Conservation (phyloP, 1,140 invertebrate genomes). For the Drosophila baimaii region DNA sequence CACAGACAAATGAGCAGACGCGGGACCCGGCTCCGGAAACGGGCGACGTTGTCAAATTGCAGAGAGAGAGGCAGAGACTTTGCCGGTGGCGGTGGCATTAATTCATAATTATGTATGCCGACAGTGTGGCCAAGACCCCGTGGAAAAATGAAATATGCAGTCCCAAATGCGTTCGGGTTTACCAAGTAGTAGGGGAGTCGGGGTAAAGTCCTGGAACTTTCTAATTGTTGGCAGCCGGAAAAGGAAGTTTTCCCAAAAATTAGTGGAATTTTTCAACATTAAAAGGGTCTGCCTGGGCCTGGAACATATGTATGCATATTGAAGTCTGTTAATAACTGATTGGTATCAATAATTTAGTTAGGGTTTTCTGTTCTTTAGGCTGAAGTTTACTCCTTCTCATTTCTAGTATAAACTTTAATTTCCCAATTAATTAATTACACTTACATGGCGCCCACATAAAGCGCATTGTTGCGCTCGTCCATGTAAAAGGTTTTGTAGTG, state of each 20-base stretch:
- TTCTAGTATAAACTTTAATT: neutral
- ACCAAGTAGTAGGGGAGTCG: constrained; percentile 49
- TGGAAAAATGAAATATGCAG: constrained; percentile 75
- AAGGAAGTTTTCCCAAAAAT: constrained; percentile 20
- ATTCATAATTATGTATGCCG: constrained; percentile 84
- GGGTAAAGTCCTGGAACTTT: too few species aligned
- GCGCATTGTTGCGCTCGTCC: constrained; percentile 90
- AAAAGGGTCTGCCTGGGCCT: neutral
- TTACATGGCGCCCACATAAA: constrained; percentile 95
- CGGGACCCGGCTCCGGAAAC: constrained; percentile 19
- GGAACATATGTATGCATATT: constrained; percentile 27
- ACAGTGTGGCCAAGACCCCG: constrained; percentile 65
- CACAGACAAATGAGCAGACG: constrained; percentile 78
- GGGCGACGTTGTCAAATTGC: constrained; percentile 73
- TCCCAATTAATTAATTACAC: constrained; percentile 80
- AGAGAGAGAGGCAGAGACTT: constrained; percentile 36
- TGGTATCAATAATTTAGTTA: constrained; percentile 16
- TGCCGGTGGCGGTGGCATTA: constrained; percentile 59
- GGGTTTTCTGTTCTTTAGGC: too few species aligned
- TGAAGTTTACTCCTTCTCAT: neutral
- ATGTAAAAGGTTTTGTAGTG: constrained; percentile 94
- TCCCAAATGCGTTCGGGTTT: constrained; percentile 58
- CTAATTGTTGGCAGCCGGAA: constrained; percentile 62
- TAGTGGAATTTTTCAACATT: constrained; percentile 29
- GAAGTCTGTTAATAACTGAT: constrained; percentile 1